A percentile compares a stretch with the other conserved stretches of the same genome.
These are phyloP conservation scores for Gila robusta DNA, from an alignment of 2,797 vertebrate genomes.

Conservation along the genomic window DNA sequence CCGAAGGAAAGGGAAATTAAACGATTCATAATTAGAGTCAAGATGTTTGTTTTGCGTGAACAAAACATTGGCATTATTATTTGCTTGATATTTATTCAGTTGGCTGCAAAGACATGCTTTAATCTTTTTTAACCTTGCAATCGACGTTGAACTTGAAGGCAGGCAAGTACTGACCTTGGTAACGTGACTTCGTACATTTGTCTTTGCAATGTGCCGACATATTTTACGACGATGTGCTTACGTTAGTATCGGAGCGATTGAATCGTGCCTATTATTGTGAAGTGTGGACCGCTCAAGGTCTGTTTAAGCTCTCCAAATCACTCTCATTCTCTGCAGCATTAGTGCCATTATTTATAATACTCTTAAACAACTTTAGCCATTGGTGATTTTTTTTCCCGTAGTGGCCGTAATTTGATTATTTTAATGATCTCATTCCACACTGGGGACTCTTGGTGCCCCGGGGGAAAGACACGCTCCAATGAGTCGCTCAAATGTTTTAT, in stretches of 20 bases:
- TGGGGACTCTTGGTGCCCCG: slow-evolving; percentile 71
- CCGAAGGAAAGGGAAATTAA: slow-evolving; percentile 64
- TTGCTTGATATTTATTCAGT: slow-evolving; percentile 28
- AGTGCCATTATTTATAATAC: slow-evolving; percentile 73
- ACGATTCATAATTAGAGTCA: slow-evolving; percentile 78
- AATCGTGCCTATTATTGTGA: slow-evolving; percentile 26
- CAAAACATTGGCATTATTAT: slow-evolving; percentile 48
- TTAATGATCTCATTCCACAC: slow-evolving; percentile 83
- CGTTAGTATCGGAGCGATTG: background rate
- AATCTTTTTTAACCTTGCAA: background rate
- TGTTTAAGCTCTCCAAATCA: slow-evolving; percentile 42
- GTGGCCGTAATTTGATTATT: slow-evolving; percentile 84
- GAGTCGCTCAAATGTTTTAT: slow-evolving; percentile 77
- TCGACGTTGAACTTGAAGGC: background rate
- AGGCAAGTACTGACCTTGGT: background rate
- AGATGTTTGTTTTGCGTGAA: slow-evolving; percentile 73
- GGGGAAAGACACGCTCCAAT: slow-evolving; percentile 71
- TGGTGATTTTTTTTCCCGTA: slow-evolving; percentile 69
- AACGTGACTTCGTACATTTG: background rate
- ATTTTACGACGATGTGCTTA: background rate
- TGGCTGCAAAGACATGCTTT: slow-evolving; percentile 15
- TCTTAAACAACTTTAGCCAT: slow-evolving; percentile 79
- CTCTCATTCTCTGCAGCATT: slow-evolving; percentile 59
- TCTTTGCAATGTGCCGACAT: background rate
- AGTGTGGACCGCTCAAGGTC: slow-evolving; percentile 41